These are phyloP conservation scores for Streptopelia turtur DNA, from an alignment of 2,797 vertebrate genomes.

Conservation along the genomic window DNA sequence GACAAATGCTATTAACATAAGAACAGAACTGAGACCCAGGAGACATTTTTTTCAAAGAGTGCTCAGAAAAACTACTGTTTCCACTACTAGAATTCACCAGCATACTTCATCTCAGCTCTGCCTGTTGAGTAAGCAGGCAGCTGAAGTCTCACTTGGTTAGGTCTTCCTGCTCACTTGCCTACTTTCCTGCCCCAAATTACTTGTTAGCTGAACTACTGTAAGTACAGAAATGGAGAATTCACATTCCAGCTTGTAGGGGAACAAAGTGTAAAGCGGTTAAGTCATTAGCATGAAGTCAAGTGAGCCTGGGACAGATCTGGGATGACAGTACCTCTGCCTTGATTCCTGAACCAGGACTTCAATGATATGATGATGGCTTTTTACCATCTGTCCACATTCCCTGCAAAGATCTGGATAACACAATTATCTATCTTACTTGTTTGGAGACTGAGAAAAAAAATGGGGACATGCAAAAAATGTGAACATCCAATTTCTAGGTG, in stretches of 20 bases:
- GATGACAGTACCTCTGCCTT: background rate
- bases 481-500: background rate
- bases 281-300: background rate
- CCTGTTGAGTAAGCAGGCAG: background rate
- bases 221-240: background rate
- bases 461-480: rapidly evolving
- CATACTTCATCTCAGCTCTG: background rate
- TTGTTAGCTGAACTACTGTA: background rate
- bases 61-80: background rate
- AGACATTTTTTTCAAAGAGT: background rate
- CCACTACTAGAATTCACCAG: background rate
- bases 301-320: background rate
- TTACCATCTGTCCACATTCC: background rate
- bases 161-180: background rate
- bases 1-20: background rate
- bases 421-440: background rate
- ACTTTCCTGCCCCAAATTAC: background rate
- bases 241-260: background rate
- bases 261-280: background rate
- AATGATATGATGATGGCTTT: background rate
- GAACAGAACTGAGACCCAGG: background rate
- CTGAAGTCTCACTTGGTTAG: background rate
- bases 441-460: background rate
- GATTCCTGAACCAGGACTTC: background rate
- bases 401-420: background rate